Evolutionary conservation across 2,113 vertebrate genomes (phyloP).

Genomic region (Reinhardtius hippoglossoides): DNA sequence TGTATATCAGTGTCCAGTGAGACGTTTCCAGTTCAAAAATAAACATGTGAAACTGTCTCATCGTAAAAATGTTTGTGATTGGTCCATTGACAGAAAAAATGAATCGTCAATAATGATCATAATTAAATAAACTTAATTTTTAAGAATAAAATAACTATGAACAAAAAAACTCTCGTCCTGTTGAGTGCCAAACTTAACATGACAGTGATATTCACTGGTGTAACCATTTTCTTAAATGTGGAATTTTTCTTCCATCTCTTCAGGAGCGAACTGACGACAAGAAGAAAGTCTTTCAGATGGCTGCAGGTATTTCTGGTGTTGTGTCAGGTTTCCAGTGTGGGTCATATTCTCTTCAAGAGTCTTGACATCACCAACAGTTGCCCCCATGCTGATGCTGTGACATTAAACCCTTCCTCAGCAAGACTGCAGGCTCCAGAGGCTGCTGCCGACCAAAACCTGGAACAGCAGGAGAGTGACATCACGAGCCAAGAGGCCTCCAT

Average conservation of each 20-base stretch:
- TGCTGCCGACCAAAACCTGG: constrained; percentile 79
- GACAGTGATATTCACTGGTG: too few relatives aligned
- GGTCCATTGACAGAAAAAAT: background rate
- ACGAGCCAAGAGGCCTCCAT: constrained; percentile 84
- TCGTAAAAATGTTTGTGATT: too few relatives aligned
- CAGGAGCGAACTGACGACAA: constrained; percentile 95
- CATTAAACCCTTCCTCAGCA: constrained; percentile 70
- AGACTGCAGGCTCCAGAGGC: constrained; percentile 87
- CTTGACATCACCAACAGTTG: background rate
- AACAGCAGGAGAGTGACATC: constrained; percentile 83
- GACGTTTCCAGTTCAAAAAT: too few relatives aligned
- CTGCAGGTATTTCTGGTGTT: constrained; percentile 83
- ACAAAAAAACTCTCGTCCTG: background rate
- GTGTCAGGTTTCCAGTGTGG: background rate
- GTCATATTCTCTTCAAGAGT: background rate
- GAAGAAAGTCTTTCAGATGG: constrained; percentile 93
- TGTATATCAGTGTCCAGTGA: too few relatives aligned
- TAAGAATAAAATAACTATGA: background rate
- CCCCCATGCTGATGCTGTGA: background rate
- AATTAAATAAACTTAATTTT: background rate
- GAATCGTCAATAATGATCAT: background rate
- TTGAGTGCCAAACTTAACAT: background rate
- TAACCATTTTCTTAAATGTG: background rate
- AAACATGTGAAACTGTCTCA: too few relatives aligned
- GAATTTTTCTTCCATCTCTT: constrained; percentile 10